phyloP scores from a whole-genome alignment of 2,888 invertebrate genomes.

The Thymelicus sylvestris region DNA sequence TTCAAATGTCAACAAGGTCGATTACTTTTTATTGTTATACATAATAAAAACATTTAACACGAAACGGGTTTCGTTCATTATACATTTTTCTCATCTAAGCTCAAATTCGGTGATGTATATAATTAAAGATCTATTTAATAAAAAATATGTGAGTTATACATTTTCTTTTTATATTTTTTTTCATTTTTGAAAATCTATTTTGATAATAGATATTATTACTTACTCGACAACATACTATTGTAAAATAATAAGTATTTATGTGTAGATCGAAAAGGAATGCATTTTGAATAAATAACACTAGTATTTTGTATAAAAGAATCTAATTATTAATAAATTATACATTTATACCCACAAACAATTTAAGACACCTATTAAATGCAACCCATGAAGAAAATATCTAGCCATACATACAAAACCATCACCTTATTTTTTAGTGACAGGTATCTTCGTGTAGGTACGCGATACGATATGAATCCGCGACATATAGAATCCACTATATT shows the following conservation, averaged over 20 bases:
- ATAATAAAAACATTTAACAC: no score
- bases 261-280: neutral
- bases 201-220: no score
- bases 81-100: no score
- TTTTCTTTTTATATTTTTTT: no score
- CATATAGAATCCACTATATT: neutral
- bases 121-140: no score
- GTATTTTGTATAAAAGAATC: conserved; percentile 24
- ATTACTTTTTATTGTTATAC: neutral
- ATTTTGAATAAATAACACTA: neutral
- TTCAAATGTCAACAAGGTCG: neutral
- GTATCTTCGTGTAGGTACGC: neutral
- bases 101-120: no score
- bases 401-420: conserved; percentile 49
- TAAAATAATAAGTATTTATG: conserved; percentile 1
- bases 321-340: conserved; percentile 33
- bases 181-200: no score
- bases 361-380: conserved; percentile 30
- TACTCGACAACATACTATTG: neutral
- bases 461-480: neutral
- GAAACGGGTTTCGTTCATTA: no score
- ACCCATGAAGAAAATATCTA: conserved; percentile 24
- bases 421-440: conserved; percentile 45
- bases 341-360: conserved; percentile 28
- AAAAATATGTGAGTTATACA: no score